Percentiles rank a stretch among this genome's conserved stretches.
phyloP scores from a whole-genome alignment of 2,113 vertebrate genomes.

The Oryzias melastigma region DNA sequence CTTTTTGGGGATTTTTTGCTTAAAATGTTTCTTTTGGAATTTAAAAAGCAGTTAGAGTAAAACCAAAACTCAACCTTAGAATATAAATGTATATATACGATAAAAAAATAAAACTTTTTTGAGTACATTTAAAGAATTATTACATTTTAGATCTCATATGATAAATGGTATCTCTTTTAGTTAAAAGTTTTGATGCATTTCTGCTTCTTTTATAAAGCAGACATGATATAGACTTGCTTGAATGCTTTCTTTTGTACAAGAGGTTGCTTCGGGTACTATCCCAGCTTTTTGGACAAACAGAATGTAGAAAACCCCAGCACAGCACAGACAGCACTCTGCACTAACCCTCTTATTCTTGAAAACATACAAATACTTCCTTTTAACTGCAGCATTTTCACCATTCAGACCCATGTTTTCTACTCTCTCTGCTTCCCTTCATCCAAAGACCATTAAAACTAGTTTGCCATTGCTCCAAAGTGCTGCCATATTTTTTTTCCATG shows the following conservation, averaged over 20 bases:
- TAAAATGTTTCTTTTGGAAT: too few species aligned
- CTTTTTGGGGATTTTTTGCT: too few species aligned
- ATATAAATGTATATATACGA: too few species aligned
- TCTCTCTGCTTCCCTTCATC: conserved; percentile 31
- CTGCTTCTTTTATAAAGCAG: background rate
- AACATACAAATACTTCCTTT: conserved; percentile 53
- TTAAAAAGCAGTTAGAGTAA: too few species aligned
- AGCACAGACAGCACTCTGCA: conserved; percentile 45
- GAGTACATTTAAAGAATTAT: too few species aligned
- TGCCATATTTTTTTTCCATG: conserved; percentile 58
- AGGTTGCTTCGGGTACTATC: conserved; percentile 51
- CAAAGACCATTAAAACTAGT: conserved; percentile 67
- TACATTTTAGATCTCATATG: too few species aligned
- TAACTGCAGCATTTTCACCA: conserved; percentile 56
- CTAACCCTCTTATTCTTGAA: conserved; percentile 55
- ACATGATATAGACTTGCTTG: conserved; percentile 54
- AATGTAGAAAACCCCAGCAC: conserved; percentile 4
- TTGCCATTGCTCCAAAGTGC: conserved; percentile 55
- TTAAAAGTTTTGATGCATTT: too few species aligned
- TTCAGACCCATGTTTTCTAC: conserved; percentile 32
- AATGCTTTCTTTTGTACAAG: conserved; percentile 46
- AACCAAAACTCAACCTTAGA: too few species aligned
- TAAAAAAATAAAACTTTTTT: too few species aligned
- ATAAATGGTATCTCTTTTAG: too few species aligned
- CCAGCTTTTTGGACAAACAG: conserved; percentile 43